Base-by-base conservation (phyloP, 2,888 invertebrate genomes). In the Cheilosia vernalis region DNA sequence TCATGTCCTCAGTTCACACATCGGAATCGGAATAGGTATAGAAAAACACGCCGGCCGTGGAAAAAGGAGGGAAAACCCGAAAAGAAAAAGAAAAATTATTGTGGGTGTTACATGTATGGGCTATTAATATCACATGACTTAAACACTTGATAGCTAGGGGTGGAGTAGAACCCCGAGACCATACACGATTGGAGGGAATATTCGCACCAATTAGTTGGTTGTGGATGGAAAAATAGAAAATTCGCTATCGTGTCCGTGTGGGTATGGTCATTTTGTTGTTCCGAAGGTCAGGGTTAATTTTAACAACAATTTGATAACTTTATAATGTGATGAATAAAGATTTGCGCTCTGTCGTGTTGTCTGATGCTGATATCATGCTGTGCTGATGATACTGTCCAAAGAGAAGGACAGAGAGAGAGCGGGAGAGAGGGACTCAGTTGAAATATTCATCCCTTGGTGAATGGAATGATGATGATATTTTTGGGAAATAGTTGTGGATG, bases 41-140 rank as follows among this genome's bases (percentile, higher is more conserved):
- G 44, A 37, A 66, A 76, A 56, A 64, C 7, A 33, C 42, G 30
- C 66, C 49, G 51, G 40, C 7, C 37, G 47, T 51, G 42, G 21
- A 53, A 55, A 67, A 83, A 21, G 19, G 42, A 63, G 47, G 61
- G 56, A 19, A 49, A 56, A 60, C 49, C 17, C 13, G 24, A 37
- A 64, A 67, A 55, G 33, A 55, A 56, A 70, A 44, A 67, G 60
- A 77, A 81, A 70, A 72, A 70, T 85, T 81, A 70, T 85, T 81
- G 85, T 85, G 85, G 85, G 85, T 85, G 85, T 85, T 85, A 85
- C 85, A 85, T 63, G 85, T 81, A 85, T 85, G 85, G 80, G 85
- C 85, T 85, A 85, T 85, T 85, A 81, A 85, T 85, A 85, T 81
- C 85, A 81, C 81, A 85, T 81, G 85, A 85, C 81, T 85, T 81